Base-by-base conservation (phyloP, 2,797 vertebrate genomes). In the Chrosomus eos region DNA sequence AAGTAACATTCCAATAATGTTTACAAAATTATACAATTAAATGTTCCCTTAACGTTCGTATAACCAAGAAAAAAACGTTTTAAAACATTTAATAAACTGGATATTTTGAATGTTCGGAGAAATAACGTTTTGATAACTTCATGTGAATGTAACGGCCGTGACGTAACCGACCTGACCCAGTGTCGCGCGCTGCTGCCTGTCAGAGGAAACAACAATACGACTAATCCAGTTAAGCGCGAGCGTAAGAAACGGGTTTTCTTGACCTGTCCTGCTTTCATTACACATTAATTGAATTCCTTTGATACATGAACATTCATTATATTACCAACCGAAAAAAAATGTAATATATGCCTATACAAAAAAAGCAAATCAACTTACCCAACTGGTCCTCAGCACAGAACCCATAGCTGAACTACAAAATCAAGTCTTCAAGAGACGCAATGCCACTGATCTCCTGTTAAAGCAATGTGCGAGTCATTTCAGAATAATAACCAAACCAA, bases 171-270 rank as follows among this genome's bases (percentile, higher is more conserved):
- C 38, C 14, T 18, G 74, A 55, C 11, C 13, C 21, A 10, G 64
- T 67, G 64, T 33, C 31, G 28, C 31, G 64, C 64, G 13, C 53
- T 26, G 21, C 31, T 58, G 31, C 43, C 76, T 23, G 38, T 51
- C 62, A 48, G 43, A 51, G 28, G 21, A 81, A 71, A 40, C 51
- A 58, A 40, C 4, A 45, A 16, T 23, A 10, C 1, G 18, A 53
- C 31, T 75, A 80, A 80, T 80, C 77, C 77, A 36, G 43, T 67
- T 80, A 80, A 80, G 36, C 33, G 26, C 53, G 21, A 76, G 36
- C 23, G 14, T 76, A 26, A 40, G 7, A 18, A 58, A 60, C 53
- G n/a, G 62, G 9, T 51, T 80, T 33, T 67, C 62, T 33, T n/a
- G 43, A 16, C 62, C 60, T 33, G 40, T 36, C 43, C 40, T 48